phyloP scores from a whole-genome alignment of 2,113 vertebrate species.

The Mastomys natalensis region DNA sequence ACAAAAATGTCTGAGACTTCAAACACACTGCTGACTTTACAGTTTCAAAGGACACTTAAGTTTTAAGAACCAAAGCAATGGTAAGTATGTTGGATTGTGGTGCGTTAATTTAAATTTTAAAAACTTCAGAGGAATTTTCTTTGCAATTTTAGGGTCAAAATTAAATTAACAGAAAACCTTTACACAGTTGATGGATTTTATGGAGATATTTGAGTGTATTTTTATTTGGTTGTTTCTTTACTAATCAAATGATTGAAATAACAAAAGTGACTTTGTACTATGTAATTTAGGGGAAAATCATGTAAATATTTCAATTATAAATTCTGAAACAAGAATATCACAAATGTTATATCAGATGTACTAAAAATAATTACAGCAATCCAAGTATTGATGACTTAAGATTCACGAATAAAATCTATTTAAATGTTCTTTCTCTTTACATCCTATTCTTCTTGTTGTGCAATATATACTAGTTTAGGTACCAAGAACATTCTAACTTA shows the following conservation, averaged over 20 bases:
- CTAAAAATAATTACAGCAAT: neutral
- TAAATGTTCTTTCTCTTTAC: neutral
- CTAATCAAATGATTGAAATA: neutral
- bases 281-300: neutral
- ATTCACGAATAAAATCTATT: neutral
- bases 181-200: neutral
- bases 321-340: neutral
- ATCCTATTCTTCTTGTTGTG: neutral
- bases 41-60: slow-evolving; percentile 67
- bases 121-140: neutral
- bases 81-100: slow-evolving; percentile 30
- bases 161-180: neutral
- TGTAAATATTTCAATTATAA: neutral
- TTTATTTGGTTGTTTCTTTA: neutral
- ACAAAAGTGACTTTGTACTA: neutral
- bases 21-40: slow-evolving; percentile 69
- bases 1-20: slow-evolving; percentile 70
- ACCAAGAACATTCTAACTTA: neutral
- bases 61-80: slow-evolving; percentile 62
- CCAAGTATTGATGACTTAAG: neutral
- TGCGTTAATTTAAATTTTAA: slow-evolving; percentile 62
- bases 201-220: neutral
- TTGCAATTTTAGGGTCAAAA: neutral
- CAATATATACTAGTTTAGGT: neutral
- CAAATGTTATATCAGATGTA: neutral